phyloP scores from a whole-genome alignment of 2,113 vertebrate genomes.

The Lamprologus callipterus region DNA sequence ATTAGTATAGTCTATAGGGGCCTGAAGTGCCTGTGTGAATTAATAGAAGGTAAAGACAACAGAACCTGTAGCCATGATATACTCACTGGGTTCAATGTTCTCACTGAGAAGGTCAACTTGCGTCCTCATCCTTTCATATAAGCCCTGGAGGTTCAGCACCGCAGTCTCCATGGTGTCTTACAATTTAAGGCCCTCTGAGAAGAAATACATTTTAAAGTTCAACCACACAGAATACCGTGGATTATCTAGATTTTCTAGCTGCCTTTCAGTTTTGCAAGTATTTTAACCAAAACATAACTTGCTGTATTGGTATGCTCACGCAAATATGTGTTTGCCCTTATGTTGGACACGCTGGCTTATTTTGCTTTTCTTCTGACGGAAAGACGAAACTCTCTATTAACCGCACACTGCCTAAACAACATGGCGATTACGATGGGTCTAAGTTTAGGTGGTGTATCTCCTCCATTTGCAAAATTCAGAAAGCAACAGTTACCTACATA shows the following conservation, averaged over 20 bases:
- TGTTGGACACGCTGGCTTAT: not conserved
- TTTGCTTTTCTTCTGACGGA: not conserved
- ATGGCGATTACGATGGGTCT: not conserved
- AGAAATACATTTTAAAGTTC: not conserved
- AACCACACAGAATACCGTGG: not conserved
- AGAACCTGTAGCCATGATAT: not conserved
- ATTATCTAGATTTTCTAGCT: not conserved
- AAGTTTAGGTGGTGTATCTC: not conserved
- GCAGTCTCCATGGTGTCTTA: slow-evolving; percentile 77
- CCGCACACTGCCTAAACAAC: not conserved
- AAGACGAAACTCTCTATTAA: not conserved
- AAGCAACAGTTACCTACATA: not conserved
- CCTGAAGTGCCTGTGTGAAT: not conserved
- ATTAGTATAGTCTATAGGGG: not conserved
- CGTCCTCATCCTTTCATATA: slow-evolving; percentile 76
- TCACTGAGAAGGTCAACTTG: slow-evolving; percentile 84
- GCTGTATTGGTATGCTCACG: not conserved
- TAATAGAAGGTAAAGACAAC: not conserved
- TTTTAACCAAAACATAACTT: not conserved
- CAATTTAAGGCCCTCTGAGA: not conserved
- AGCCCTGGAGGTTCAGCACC: slow-evolving; percentile 72
- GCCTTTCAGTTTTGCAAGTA: not conserved
- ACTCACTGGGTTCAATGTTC: slow-evolving; percentile 86
- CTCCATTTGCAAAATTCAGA: not conserved
- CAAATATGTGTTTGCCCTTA: not conserved